Base-by-base conservation (phyloP, 2,113 vertebrate genomes). In the Tauraco erythrolophus region DNA sequence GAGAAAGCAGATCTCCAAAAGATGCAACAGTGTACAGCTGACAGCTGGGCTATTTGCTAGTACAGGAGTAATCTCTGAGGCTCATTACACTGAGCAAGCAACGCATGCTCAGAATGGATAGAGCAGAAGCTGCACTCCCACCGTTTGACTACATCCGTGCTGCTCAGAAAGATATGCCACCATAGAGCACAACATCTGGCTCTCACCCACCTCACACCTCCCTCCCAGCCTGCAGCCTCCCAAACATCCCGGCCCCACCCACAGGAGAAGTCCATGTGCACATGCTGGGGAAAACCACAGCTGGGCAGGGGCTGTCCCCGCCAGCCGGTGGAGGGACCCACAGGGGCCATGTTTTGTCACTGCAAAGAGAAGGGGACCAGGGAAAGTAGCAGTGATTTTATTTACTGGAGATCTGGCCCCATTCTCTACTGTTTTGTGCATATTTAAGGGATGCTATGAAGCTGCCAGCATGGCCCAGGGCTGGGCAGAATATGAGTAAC, bases 401-500 rank as follows among this genome's bases (percentile, higher is more conserved):
- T 78, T 94, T 84, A 46, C 53, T 69, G 70, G 16, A 45, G 48
- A 69, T 61, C 81, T 92, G 70, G 35, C n/a, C 80, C 57, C 37
- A 43, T 72, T 86, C 60, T 68, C 23, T 33, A 66, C 64, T 53
- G 57, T 21, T 88, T 62, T n/a, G 57, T 74, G 69, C 83, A 72
- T 43, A 90, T 61, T 93, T 85, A 72, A 96, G 62, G 64, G 88
- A 87, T 87, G 76, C 39, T 79, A 27, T 57, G 57, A 89, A 89
- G 82, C 58, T 95, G 91, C 74, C 78, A 94, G 33, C 74, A 95
- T 18, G 76, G 61, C 90, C 89, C 72, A 76, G 50, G 76, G 64
- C 86, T 83, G 37, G 57, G 79, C 43, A 94, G 78, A 96, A 91
- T 81, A 94, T 83, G 70, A 90, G 75, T 85, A 95, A 96, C 88